Evolutionary conservation across 2,888 invertebrate species (phyloP), one percentile per base, ranked within the genome.

Genomic region (Xylophagus ater): DNA sequence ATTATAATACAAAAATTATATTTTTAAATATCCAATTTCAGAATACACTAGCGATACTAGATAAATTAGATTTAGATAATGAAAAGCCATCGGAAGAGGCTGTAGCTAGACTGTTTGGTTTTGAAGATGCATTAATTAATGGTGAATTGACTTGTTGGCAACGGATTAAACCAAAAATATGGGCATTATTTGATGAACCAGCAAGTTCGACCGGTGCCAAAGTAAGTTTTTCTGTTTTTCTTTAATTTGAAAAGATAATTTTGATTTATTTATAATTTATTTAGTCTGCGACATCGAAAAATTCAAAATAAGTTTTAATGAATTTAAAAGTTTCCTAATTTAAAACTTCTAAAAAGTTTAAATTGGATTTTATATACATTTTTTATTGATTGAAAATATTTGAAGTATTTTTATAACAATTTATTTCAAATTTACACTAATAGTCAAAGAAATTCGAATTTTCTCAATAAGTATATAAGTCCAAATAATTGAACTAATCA

Each of bases 141-240:
- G 88, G 87, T 4, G 79, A 78, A 29, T 68, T 87, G 38, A 81
- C 82, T 8, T 71, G 75, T 48, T 96, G 94, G 94, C 93, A 93
- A 67, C 74, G 81, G 47, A 68, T 89, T 51, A 89, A 92, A 57
- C 93, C 92, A 4, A 84, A 81, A 60, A 78, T 94, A 35, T 94
- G 93, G 93, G 85, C 93, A 4, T 68, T 96, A 40, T 96, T 97
- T 60, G 93, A 96, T 59, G 94, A 96, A 65, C 94, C 94, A 1
- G 90, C 92, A 54, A 93, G 93, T 48, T 93, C 93, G 40, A 78
- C 80, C 35, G 72, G 80, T 45, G 93, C 93, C 44, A 94, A 94
- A 80, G 90, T 88, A 59, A 65, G 40, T 35, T 8, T 17, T 19
- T 20, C 20, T 6, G 61, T 34, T 54, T 55, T 47, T 10, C 4